phyloP scores from a whole-genome alignment of 2,797 vertebrate species.

The Pempheris klunzingeri region DNA sequence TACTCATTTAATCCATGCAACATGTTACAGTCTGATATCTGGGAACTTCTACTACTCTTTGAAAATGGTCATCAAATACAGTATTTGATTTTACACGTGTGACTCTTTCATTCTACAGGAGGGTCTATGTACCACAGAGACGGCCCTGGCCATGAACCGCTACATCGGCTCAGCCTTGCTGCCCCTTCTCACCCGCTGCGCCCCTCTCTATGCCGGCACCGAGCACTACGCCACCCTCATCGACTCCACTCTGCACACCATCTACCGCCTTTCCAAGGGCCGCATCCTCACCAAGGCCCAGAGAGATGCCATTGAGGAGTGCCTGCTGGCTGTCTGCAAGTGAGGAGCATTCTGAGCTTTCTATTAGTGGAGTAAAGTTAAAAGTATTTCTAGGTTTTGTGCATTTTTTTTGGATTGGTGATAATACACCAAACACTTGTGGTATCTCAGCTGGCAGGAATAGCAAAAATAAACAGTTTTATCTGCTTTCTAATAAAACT shows the following conservation, averaged over 20 bases:
- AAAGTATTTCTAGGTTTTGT: neutral
- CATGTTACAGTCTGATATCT: neutral
- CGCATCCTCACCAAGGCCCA: constrained; percentile 98
- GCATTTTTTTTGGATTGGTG: neutral
- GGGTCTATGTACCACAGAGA: constrained; percentile 94
- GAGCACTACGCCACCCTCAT: constrained; percentile 93
- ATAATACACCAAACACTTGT: neutral
- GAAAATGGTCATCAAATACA: neutral
- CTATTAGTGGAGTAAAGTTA: neutral
- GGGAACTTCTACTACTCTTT: neutral
- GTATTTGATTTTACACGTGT: neutral
- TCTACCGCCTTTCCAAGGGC: constrained; percentile 97
- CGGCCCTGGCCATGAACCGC: constrained; percentile 95
- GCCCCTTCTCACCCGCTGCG: constrained; percentile 95
- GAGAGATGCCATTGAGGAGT: constrained; percentile 97
- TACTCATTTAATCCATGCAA: constrained; percentile 12
- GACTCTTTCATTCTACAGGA: constrained; percentile 83
- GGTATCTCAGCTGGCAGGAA: constrained; percentile 13
- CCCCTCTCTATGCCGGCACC: constrained; percentile 94
- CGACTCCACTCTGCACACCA: constrained; percentile 96
- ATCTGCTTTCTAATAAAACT: constrained; percentile 24
- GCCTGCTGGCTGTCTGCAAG: constrained; percentile 96
- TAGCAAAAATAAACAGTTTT: constrained; percentile 21
- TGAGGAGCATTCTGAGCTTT: constrained; percentile 72
- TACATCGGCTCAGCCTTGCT: constrained; percentile 96